Evolutionary conservation across 2,888 invertebrate genomes (phyloP), one percentile per base, ranked within the genome.

Genomic region (Athalia cordata): DNA sequence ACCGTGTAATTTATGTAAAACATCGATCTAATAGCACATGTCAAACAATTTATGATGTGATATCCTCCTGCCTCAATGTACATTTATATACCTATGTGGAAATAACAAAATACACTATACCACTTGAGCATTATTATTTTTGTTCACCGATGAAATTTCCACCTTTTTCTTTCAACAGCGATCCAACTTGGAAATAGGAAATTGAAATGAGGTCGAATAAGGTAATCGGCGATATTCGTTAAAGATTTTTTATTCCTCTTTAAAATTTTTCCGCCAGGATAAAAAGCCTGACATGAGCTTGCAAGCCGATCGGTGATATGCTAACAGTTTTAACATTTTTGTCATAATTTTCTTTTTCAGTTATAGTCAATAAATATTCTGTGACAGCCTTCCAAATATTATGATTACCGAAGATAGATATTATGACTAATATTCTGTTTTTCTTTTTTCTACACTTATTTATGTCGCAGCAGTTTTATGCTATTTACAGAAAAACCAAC

Each of bases 51-150:
- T 80, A 80, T 79, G 81, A 81, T 85, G 84, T 84, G 84, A 86
- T 86, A 84, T 83, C 81, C 81, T 81, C 68, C 72, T 82, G 79
- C 80, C 78, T 83, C 82, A 83, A 82, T 84, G 79, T 82, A 82
- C 29, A 29, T 29, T 29, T 81, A 79, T 75, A 80, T 78, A 78
- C 83, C 82, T 75, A 55, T 62, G 45, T 75, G 52, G 62, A 66
- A 78, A 49, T n/a, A 52, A 29, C 50, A 70, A 74, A 29, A 29
- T 29, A 29, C 29, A 29, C 29, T 29, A 29, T 29, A 29, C 29
- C 29, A 29, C 29, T 29, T 29, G 29, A 13, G 72, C 59, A 45
- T 47, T 29, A 15, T 49, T 49, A 13, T 43, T 4, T 64, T 65
- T 65, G n/a, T 7, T 9, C 9, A 43, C 45, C 29, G 4, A 8